These are phyloP conservation scores for Typhlomys cinereus DNA, from an alignment of 2,113 vertebrate genomes.

Conservation along the genomic window DNA sequence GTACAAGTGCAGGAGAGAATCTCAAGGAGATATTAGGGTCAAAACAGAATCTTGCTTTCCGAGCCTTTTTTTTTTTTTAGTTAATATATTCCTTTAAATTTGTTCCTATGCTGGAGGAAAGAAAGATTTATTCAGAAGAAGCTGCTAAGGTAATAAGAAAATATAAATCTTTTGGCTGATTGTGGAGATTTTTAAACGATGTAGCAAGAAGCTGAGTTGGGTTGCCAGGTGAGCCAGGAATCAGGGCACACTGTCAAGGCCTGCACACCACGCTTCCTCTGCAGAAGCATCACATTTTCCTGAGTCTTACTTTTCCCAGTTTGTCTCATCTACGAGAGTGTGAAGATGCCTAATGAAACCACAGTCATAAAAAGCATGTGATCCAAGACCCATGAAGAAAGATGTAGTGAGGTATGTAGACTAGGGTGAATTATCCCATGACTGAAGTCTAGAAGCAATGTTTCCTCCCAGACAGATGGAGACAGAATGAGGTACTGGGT, in stretches of 20 bases:
- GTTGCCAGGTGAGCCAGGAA: slow-evolving; percentile 43
- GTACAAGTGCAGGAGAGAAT: neutral
- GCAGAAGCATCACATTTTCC: neutral
- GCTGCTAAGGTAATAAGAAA: slow-evolving; percentile 61
- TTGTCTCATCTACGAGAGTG: neutral
- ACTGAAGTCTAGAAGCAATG: neutral
- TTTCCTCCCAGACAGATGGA: neutral
- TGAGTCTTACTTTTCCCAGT: neutral
- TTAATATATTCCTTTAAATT: slow-evolving; percentile 61
- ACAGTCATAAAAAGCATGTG: neutral
- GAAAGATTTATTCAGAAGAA: slow-evolving; percentile 54
- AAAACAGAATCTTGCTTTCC: slow-evolving; percentile 70
- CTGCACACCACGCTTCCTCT: neutral
- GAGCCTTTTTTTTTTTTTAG: slow-evolving; percentile 52
- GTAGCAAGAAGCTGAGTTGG: neutral
- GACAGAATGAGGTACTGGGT: neutral
- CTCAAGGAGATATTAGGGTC: slow-evolving; percentile 53
- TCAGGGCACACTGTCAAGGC: neutral
- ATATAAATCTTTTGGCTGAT: slow-evolving; percentile 71
- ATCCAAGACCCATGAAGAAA: neutral
- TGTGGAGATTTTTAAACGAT: slow-evolving; percentile 51
- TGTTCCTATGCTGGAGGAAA: slow-evolving; percentile 26
- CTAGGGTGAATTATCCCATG: slow-evolving; percentile 9
- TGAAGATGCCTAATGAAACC: slow-evolving; percentile 41
- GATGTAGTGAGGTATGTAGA: neutral